phyloP scores from a whole-genome alignment of 2,888 invertebrate genomes.

The Sphaerophoria taeniata region DNA sequence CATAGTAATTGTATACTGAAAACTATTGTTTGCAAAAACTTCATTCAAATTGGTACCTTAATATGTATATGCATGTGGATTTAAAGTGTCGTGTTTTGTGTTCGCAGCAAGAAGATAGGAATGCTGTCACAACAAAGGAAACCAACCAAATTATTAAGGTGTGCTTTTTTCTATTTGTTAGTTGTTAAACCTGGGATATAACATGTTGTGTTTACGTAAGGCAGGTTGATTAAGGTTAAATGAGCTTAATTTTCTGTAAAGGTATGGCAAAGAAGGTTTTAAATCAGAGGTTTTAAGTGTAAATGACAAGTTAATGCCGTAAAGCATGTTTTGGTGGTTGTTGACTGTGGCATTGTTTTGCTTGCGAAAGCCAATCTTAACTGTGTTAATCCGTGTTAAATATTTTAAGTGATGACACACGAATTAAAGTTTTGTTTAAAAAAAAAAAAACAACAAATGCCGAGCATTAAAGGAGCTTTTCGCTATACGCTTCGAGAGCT shows the following conservation, averaged over 20 bases:
- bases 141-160: conserved; percentile 12
- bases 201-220: background rate
- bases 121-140: background rate
- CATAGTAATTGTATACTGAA: background rate
- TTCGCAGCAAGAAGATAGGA: background rate
- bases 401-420: background rate
- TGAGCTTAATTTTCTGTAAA: conserved; percentile 7
- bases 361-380: background rate
- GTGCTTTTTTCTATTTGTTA: background rate
- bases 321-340: background rate
- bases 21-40: conserved; percentile 18
- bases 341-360: background rate
- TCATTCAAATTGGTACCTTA: conserved; percentile 18
- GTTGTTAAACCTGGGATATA: conserved; percentile 4
- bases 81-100: background rate
- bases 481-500: too few species aligned
- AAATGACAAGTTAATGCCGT: conserved; percentile 17
- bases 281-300: background rate
- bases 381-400: background rate
- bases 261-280: background rate
- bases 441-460: too few species aligned
- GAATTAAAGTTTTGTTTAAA: background rate
- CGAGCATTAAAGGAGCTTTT: too few species aligned
- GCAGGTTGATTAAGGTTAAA: conserved; percentile 29
- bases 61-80: background rate